These are phyloP conservation scores for Macrocentrus cingulum DNA, from an alignment of 1,140 invertebrate species.

Conservation along the genomic window DNA sequence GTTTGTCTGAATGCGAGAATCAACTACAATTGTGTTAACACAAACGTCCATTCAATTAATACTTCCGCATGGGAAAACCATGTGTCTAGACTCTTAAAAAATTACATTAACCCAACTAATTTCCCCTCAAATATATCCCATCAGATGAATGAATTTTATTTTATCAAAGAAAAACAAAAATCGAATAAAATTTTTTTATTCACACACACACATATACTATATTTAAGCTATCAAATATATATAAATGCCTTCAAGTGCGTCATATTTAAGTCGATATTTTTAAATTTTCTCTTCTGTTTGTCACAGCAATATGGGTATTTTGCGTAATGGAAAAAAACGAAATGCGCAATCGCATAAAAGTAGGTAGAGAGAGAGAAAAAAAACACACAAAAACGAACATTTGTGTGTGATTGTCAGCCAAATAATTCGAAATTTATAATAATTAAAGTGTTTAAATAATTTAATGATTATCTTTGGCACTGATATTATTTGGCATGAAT, in stretches of 20 bases:
- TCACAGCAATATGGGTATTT: slow-evolving; percentile 20
- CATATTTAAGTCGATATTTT: neutral
- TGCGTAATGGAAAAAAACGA: slow-evolving; percentile 24
- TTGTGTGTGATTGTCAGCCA: too few species aligned
- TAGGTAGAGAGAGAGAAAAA: slow-evolving; percentile 10
- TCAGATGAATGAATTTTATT: neutral
- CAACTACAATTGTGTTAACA: neutral
- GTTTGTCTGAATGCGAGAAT: neutral
- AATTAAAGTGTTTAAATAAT: neutral
- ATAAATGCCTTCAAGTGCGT: too few species aligned
- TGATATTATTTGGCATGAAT: neutral
- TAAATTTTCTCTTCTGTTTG: slow-evolving; percentile 1
- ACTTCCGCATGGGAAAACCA: slow-evolving; percentile 10
- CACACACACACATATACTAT: too few species aligned
- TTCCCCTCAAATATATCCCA: neutral
- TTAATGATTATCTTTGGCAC: slow-evolving; percentile 2
- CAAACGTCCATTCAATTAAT: slow-evolving; percentile 22
- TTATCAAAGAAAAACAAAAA: too few species aligned
- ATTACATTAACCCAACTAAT: neutral
- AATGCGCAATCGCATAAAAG: slow-evolving; percentile 18
- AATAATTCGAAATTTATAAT: neutral
- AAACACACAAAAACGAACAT: too few species aligned
- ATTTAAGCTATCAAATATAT: too few species aligned
- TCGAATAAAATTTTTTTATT: too few species aligned
- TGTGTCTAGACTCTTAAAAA: slow-evolving; percentile 9